Conservation (phyloP, 35 echinoderm and acorn worm species). For the Anneissia japonica region DNA sequence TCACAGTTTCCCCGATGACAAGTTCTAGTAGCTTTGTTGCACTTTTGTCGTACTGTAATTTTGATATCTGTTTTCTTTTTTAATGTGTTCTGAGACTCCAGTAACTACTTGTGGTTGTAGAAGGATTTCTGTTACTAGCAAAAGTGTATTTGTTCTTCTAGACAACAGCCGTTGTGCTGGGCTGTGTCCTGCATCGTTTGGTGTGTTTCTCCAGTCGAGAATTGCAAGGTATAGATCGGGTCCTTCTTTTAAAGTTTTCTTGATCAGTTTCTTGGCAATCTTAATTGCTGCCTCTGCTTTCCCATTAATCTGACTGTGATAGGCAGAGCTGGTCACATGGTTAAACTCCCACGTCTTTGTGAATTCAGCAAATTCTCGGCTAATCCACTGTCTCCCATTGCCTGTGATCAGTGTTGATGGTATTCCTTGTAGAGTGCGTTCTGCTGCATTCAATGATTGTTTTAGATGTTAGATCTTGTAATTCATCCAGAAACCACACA, state of each 20-base stretch:
- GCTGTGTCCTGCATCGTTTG: conserved; percentile 37
- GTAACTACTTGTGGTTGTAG: conserved; percentile 44
- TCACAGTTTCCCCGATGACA: conserved; percentile 44
- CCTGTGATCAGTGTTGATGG: conserved; percentile 39
- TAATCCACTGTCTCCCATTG: conserved; percentile 46
- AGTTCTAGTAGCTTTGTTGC: conserved; percentile 65
- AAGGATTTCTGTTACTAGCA: conserved; percentile 44
- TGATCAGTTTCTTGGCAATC: conserved; percentile 54
- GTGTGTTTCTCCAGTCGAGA: conserved; percentile 67
- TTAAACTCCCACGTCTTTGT: conserved; percentile 2
- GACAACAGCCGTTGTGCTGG: conserved; percentile 61
- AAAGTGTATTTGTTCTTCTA: conserved; percentile 38
- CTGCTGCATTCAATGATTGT: conserved; percentile 13
- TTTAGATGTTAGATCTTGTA: conserved; percentile 30
- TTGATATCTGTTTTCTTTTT: conserved; percentile 51
- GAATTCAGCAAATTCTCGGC: conserved; percentile 19
- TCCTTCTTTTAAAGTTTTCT: conserved; percentile 49
- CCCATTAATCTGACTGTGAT: conserved; percentile 11
- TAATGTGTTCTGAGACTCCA: conserved; percentile 55
- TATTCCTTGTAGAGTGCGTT: conserved; percentile 42
- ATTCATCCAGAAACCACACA: conserved; percentile 38
- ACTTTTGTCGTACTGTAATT: conserved; percentile 51
- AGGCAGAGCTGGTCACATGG: conserved; percentile 13
- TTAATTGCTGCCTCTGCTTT: conserved; percentile 34
- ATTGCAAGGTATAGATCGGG: conserved; percentile 44